A percentile compares a stretch with the other conserved stretches of the same genome.
These are phyloP conservation scores for Spea hammondii DNA, from an alignment of 2,797 vertebrate species.

Conservation along the genomic window DNA sequence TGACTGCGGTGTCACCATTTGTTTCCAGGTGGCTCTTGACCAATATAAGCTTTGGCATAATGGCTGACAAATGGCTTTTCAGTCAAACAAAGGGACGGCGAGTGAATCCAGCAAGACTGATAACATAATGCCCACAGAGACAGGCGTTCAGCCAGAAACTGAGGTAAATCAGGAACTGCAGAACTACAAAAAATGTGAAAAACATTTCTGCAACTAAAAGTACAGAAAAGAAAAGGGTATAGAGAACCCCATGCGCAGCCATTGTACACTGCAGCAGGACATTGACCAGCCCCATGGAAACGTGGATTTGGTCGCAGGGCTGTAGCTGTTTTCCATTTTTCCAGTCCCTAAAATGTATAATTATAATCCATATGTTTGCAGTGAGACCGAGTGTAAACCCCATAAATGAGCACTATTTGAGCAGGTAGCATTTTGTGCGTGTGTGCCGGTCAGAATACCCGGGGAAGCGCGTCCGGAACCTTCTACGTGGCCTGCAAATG, in stretches of 20 bases:
- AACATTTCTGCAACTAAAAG: neutral
- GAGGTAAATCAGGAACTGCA: neutral
- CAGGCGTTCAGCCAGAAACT: constrained; percentile 19
- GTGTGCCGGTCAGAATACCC: neutral
- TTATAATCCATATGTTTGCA: neutral
- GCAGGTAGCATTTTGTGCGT: neutral
- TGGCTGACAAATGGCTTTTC: neutral
- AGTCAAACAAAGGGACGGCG: neutral
- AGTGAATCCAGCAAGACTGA: neutral
- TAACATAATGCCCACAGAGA: constrained; percentile 8
- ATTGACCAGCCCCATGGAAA: constrained; percentile 10
- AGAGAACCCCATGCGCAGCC: neutral
- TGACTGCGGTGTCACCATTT: neutral
- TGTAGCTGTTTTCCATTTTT: neutral
- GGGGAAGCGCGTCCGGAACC: no score
- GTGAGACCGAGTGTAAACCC: neutral
- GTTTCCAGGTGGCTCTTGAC: neutral
- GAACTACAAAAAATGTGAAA: neutral
- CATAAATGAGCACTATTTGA: neutral
- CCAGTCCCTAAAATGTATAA: neutral
- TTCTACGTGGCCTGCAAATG: neutral
- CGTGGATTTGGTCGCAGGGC: neutral
- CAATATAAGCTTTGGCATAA: neutral
- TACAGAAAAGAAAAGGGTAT: neutral
- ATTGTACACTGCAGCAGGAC: neutral